Evolutionary conservation across 2,888 invertebrate species (phyloP), one percentile per base, ranked within the genome.

Genomic region (Phlogophora meticulosa): DNA sequence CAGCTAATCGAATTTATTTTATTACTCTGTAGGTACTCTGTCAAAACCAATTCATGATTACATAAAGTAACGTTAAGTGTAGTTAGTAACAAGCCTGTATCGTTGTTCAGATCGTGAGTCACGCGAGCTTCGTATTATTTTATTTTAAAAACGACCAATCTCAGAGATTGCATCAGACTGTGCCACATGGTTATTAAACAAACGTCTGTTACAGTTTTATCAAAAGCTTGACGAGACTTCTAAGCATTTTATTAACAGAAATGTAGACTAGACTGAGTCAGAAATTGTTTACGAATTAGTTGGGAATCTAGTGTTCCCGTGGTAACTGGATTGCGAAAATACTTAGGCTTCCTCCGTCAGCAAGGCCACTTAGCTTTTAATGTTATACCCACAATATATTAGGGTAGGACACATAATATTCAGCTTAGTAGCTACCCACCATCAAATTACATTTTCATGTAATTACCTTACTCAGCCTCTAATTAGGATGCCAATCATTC

Each of bases 401-500:
- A 68, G 38, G 38, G 43, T 76, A 32, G 43, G 43, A 43, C 57
- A 71, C 49, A 62, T 72, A 42, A 53, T 58, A 36, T 53, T 72
- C 34, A 49, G 52, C 46, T 57, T 45, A 72, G 28, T 49, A 28
- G 28, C 5, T 28, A 53, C 17, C 34, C 36, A 48, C 17, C 51
- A 32, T 61, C 72, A 32, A 77, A 72, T 46, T 48, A 73, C 51
- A 55, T 76, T 71, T 56, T 76, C 72, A 58, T 58, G 45, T 58
- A 55, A 73, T 73, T 72, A 61, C 42, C 42, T 58, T 40, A 78
- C 72, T 45, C 22, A 20, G 57, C 53, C 53, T 72, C 53, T 71
- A 78, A 78, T 76, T 80, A 67, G n/a, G 42, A 58, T 40, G 60
- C 49, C 65, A 76, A 69, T 80, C 75, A 79, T 66, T 60, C 77